These are phyloP conservation scores for Drosophila peninsularis DNA, from an alignment of 2,888 invertebrate species.

Conservation along the genomic window DNA sequence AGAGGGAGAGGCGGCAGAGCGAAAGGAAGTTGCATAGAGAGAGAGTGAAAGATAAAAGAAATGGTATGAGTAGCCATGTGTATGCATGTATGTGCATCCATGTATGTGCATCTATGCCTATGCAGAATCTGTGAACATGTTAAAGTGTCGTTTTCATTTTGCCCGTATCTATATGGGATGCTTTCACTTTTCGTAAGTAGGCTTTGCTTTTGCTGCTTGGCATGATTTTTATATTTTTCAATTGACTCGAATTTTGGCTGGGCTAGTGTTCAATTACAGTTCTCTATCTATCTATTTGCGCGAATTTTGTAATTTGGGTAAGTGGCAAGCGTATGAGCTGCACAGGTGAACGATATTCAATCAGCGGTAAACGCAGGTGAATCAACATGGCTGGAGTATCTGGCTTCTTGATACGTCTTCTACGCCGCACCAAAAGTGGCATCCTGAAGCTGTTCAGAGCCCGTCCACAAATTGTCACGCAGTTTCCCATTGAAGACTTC, in stretches of 20 bases:
- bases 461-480: background rate
- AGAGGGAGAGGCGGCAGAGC: background rate
- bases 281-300: background rate
- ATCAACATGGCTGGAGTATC: background rate
- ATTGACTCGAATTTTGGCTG: slow-evolving; percentile 10
- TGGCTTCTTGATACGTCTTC: background rate
- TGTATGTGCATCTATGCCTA: background rate
- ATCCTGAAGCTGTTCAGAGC: background rate
- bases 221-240: background rate
- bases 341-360: background rate
- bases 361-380: background rate
- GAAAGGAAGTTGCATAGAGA: slow-evolving; percentile 7
- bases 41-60: slow-evolving; percentile 4
- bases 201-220: slow-evolving; percentile 12
- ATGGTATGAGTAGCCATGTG: background rate
- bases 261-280: background rate
- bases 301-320: background rate
- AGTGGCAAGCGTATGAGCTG: background rate
- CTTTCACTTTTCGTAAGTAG: slow-evolving; percentile 56
- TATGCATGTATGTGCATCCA: background rate
- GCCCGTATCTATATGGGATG: slow-evolving; percentile 37
- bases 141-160: slow-evolving; percentile 47
- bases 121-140: slow-evolving; percentile 22
- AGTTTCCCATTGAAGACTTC: background rate
- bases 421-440: background rate